Conservation (phyloP, 1,140 invertebrate genomes). For the Onthophagus taurus region DNA sequence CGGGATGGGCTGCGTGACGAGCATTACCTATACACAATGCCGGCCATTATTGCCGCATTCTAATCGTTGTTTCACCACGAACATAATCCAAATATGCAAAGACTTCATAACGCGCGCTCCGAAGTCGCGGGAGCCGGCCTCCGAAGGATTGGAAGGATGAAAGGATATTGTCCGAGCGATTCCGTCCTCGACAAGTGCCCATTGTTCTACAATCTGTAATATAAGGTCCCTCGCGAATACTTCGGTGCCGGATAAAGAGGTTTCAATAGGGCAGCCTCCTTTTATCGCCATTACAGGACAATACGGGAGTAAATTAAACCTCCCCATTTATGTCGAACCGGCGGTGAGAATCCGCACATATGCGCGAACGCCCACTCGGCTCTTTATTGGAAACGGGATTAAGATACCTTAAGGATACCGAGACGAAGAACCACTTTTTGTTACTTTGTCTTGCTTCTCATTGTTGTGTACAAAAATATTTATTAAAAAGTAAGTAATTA, state of each 20-base stretch:
- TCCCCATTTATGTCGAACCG: conserved; percentile 8
- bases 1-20: conserved; percentile 3
- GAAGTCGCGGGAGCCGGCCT: too few species aligned
- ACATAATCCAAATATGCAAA: conserved; percentile 3
- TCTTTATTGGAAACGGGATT: too few species aligned
- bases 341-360: conserved; percentile 9
- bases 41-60: conserved; percentile 4
- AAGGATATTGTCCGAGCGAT: background rate
- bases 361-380: background rate
- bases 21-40: conserved; percentile 9
- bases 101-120: background rate
- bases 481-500: too few species aligned
- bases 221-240: conserved; percentile 1
- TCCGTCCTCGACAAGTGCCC: background rate
- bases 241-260: background rate
- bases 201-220: background rate
- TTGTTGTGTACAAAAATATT: too few species aligned
- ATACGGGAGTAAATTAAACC: conserved; percentile 8
- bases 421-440: too few species aligned
- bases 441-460: too few species aligned
- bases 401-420: too few species aligned
- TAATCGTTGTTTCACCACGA: conserved; percentile 2
- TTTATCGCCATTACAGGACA: conserved; percentile 2
- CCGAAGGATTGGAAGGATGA: too few species aligned
- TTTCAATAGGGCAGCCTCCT: background rate